Base-by-base conservation (phyloP, 2,888 invertebrate species). In the Brassicogethes aeneus region DNA sequence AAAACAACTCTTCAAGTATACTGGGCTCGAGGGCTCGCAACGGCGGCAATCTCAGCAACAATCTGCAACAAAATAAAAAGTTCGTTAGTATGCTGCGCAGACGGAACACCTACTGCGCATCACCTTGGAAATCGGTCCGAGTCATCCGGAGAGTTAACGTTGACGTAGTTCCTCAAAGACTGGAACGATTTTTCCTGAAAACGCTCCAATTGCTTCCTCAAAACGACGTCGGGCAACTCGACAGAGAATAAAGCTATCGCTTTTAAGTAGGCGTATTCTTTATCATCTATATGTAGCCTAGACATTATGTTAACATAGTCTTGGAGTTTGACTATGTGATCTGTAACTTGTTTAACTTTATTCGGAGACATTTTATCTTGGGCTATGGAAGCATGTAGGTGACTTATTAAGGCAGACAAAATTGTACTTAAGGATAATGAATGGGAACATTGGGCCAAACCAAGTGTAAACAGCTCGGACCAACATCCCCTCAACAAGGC, bases 391-490 rank as follows among this genome's bases (percentile, higher is more conserved):
- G 77, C 76, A 66, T 83, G 89, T 57, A 93, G 72, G 62, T 91
- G 90, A 59, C 79, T 79, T 41, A 85, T 78, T 62, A 92, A 79
- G 46, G 87, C 86, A 16, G 87, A 82, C 52, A 96, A 73, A 54
- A 95, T 85, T 38, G 88, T 80, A 39, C 80, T 71, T 45, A 95
- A 75, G 5, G 85, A 84, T 56, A 93, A 71, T 16, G 82, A 79
- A 41, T 82, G 77, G 0, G 88, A 78, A 61, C 87, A 88, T 68
- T 94, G 92, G 8, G 91, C 85, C 48, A 97, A 72, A 0, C 94
- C 94, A 17, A 97, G 74, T 1, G 87, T 83, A 65, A 97, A 90
- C 45, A 97, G 66, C 61, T 94, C 91, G 43, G 91, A 82, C 96
- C 96, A 97, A 56, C 89, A 87, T 40, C 82, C 81, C 61, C 88